Evolutionary conservation across 2,888 invertebrate species (phyloP).

Genomic region (Cerceris ruficornis): DNA sequence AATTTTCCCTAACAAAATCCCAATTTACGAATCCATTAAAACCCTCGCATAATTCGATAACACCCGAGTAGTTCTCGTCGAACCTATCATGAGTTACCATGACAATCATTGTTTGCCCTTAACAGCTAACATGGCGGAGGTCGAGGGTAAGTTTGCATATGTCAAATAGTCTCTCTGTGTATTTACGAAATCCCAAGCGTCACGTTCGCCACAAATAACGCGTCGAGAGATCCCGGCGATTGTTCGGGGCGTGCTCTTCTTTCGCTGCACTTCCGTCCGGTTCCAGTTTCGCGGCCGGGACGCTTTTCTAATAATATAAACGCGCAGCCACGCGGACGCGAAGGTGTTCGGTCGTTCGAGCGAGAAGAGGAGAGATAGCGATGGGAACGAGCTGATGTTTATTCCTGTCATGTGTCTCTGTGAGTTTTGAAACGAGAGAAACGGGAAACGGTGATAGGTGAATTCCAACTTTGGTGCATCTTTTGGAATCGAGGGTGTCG

Average conservation of each 20-base stretch:
- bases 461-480: neutral
- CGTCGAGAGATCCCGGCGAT: constrained; percentile 35
- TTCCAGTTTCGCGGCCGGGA: constrained; percentile 38
- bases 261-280: constrained; percentile 40
- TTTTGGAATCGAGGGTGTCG: neutral
- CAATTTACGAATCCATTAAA: neutral
- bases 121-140: constrained; percentile 78
- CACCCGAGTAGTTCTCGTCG: constrained; percentile 9
- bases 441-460: neutral
- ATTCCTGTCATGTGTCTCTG: constrained; percentile 14
- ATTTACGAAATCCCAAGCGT: constrained; percentile 33
- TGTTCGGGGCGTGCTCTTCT: constrained; percentile 14
- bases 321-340: constrained; percentile 35
- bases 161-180: constrained; percentile 54
- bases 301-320: constrained; percentile 62
- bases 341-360: constrained; percentile 28
- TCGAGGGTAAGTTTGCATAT: constrained; percentile 75
- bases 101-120: constrained; percentile 69
- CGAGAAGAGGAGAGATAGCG: constrained; percentile 25
- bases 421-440: neutral
- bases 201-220: constrained; percentile 36
- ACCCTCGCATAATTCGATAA: constrained; percentile 19
- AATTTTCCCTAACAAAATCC: too few species aligned
- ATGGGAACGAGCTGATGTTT: constrained; percentile 39
- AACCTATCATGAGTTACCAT: constrained; percentile 66